Evolutionary conservation across 2,113 vertebrate genomes (phyloP), one percentile per base, ranked within the genome.

Genomic region (Capricornis sumatraensis): DNA sequence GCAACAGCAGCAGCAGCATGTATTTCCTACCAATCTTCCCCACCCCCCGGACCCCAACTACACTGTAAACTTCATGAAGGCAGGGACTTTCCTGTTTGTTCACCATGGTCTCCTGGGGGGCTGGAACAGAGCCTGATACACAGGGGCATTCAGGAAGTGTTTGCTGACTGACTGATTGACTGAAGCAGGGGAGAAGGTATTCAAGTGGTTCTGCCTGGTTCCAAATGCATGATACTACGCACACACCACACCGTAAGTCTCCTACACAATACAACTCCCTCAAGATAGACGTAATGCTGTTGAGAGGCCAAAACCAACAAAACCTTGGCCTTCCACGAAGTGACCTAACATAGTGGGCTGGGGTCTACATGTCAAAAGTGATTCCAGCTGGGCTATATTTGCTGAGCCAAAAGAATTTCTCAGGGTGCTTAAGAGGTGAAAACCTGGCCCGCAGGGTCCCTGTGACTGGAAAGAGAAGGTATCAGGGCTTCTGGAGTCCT

Each of bases 351-450:
- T 7, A 15, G 10, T 28, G 3, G 0, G 21, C 5, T 0, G 2
- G 62, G n/a, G 30, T 74, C 25, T 33, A 8, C 2, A 2, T 74
- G 15, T 93, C 67, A 67, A 50, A 91, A 86, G 78, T 21, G 33
- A 55, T 85, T 85, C 64, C 60, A 60, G 36, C 53, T 14, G 16
- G 87, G 27, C 23, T 96, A 84, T 16, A 6, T 58, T n/a, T 3
- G 83, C 43, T 91, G 62, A 45, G n/a, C 52, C 47, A 67, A 33
- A n/a, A 64, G 57, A 57, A 85, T 50, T 85, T 90, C 87, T 90
- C 28, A 33, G 36, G 85, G 45, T 82, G 50, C 62, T 64, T 62
- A 7, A 10, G 17, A 53, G 96, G 85, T 16, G 12, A 58, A 96
- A 89, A 33, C 33, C 82, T 97, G 85, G 53, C 47, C 55, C n/a